phyloP scores from a whole-genome alignment of 53 echinoderm and acorn worm species.

The Glandiceps talaboti region DNA sequence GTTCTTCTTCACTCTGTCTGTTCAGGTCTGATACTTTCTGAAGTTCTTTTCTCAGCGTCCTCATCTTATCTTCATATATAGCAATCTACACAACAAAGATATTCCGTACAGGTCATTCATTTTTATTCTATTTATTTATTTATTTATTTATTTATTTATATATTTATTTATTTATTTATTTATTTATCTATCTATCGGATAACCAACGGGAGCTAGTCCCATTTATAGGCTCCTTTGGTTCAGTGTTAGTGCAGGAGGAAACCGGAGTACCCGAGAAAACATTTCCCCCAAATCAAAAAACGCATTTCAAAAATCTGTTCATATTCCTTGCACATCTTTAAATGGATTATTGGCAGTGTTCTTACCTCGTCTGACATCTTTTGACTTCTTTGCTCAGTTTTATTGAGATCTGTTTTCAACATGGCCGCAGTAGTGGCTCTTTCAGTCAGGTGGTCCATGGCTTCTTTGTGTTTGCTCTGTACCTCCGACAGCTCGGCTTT shows the following conservation, averaged over 20 bases:
- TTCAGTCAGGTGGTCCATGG: slow-evolving; percentile 84
- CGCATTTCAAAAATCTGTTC: no score
- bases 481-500: slow-evolving; percentile 62
- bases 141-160: no score
- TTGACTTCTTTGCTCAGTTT: slow-evolving; percentile 80
- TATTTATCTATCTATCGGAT: not conserved
- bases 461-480: slow-evolving; percentile 81
- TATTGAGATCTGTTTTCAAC: slow-evolving; percentile 62
- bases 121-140: no score
- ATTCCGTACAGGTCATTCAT: no score
- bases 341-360: no score
- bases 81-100: slow-evolving; percentile 48
- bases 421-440: slow-evolving; percentile 66
- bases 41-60: slow-evolving; percentile 62
- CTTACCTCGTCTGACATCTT: slow-evolving; percentile 61
- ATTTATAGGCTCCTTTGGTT: no score
- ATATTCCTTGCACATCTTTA: no score
- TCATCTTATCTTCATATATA: slow-evolving; percentile 77
- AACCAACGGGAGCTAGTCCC: no score
- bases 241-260: no score
- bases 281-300: no score
- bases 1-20: slow-evolving; percentile 60
- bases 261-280: no score
- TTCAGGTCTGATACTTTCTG: slow-evolving; percentile 81
- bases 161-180: no score